Evolutionary conservation across 2,113 vertebrate species (phyloP).

Genomic region (Pampusana beccarii): DNA sequence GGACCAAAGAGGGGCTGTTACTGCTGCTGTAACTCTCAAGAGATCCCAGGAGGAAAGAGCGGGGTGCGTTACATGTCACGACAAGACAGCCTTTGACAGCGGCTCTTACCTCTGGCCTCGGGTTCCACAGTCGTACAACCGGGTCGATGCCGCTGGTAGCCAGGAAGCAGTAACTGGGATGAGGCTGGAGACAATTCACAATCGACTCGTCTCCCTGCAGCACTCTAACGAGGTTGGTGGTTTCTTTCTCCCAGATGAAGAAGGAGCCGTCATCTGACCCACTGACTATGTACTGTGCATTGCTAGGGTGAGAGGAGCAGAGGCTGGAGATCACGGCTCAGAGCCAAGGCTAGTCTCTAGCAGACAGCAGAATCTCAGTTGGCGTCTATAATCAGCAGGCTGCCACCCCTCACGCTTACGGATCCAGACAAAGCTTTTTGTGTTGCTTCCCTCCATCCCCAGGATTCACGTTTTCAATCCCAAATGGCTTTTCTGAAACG

Average conservation of each 20-base stretch:
- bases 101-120: constrained; percentile 88
- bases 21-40: neutral
- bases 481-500: neutral
- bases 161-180: constrained; percentile 97
- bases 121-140: constrained; percentile 95
- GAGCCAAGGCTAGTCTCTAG: neutral
- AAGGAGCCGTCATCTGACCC: constrained; percentile 98
- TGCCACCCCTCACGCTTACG: neutral
- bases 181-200: constrained; percentile 97
- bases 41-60: fast-evolving
- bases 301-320: constrained; percentile 76
- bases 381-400: neutral
- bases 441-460: neutral
- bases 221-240: constrained; percentile 93
- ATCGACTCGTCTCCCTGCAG: constrained; percentile 98
- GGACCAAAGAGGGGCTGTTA: neutral
- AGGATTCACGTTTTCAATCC: neutral
- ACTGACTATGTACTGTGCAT: constrained; percentile 96
- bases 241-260: constrained; percentile 99
- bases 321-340: neutral
- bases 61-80: fast-evolving
- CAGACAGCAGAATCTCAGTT: neutral
- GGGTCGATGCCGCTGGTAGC: constrained; percentile 98
- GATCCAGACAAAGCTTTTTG: neutral
- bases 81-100: fast-evolving